These are phyloP conservation scores for Tauraco erythrolophus DNA, from an alignment of 2,113 vertebrate genomes.

Conservation along the genomic window DNA sequence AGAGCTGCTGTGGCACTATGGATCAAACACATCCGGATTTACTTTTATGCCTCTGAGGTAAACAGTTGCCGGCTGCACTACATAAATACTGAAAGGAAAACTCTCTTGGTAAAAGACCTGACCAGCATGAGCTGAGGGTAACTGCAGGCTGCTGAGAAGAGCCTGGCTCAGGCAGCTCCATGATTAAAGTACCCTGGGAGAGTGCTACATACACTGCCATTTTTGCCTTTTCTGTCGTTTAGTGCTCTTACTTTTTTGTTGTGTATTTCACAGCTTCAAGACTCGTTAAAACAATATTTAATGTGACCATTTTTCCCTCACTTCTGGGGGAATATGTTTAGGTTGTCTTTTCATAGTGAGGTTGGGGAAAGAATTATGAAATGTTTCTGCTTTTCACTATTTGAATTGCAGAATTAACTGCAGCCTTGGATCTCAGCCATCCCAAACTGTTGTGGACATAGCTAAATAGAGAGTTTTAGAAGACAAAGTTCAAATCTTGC, in stretches of 20 bases:
- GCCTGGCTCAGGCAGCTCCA: background rate
- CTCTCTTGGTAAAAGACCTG: conserved; percentile 58
- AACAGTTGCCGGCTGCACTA: conserved; percentile 67
- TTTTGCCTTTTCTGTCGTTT: conserved; percentile 44
- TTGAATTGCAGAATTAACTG: background rate
- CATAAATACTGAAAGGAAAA: conserved; percentile 68
- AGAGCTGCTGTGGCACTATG: conserved; percentile 2
- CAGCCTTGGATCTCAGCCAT: background rate
- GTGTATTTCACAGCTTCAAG: conserved; percentile 20
- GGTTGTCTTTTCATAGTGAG: background rate
- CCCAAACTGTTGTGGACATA: background rate
- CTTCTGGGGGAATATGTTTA: background rate
- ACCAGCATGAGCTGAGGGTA: conserved; percentile 54
- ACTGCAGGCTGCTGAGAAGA: conserved; percentile 33
- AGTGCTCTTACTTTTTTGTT: background rate
- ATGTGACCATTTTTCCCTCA: background rate
- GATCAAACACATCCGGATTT: conserved; percentile 56
- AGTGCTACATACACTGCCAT: background rate
- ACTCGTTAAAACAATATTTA: background rate
- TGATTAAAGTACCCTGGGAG: conserved; percentile 19
- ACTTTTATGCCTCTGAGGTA: conserved; percentile 68
- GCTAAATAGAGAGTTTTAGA: background rate
- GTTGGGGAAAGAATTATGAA: background rate
- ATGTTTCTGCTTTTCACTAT: background rate
- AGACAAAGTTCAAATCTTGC: background rate